Evolutionary conservation across 2,797 vertebrate species (phyloP).

Genomic region (Hylomyscus alleni): DNA sequence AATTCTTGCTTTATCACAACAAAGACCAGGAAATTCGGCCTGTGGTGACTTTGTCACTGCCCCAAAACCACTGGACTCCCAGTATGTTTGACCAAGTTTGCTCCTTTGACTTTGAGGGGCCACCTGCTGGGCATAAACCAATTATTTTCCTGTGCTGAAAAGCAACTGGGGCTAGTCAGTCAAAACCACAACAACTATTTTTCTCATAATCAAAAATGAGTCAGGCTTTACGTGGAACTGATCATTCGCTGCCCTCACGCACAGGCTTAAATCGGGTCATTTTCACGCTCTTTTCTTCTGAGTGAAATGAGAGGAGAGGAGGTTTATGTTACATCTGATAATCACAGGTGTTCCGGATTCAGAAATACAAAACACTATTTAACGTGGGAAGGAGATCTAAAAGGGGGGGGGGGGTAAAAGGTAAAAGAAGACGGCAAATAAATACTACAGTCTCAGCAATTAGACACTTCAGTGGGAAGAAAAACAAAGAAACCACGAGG

Average conservation of each 20-base stretch:
- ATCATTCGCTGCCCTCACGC: constrained; percentile 18
- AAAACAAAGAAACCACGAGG: constrained; percentile 84
- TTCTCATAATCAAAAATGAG: constrained; percentile 73
- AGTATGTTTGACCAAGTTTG: not conserved
- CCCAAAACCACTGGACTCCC: not conserved
- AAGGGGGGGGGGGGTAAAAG: no score
- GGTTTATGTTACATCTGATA: constrained; percentile 77
- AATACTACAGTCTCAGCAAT: constrained; percentile 71
- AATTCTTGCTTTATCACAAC: constrained; percentile 46
- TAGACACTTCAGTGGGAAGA: constrained; percentile 72
- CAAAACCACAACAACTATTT: constrained; percentile 78
- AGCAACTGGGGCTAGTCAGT: not conserved
- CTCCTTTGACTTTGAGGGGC: constrained; percentile 21
- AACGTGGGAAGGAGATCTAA: constrained; percentile 51
- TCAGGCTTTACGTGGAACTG: constrained; percentile 62
- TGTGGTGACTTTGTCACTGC: not conserved
- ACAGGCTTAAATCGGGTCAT: constrained; percentile 77
- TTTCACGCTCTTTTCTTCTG: constrained; percentile 62
- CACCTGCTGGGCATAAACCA: not conserved
- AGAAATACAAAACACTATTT: constrained; percentile 75
- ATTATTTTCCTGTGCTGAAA: not conserved
- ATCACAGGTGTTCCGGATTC: constrained; percentile 70
- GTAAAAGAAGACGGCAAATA: constrained; percentile 63
- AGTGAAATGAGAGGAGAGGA: constrained; percentile 7
- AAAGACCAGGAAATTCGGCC: constrained; percentile 52